These are phyloP conservation scores for Shinisaurus crocodilurus DNA, from an alignment of 2,113 vertebrate species.

Conservation along the genomic window DNA sequence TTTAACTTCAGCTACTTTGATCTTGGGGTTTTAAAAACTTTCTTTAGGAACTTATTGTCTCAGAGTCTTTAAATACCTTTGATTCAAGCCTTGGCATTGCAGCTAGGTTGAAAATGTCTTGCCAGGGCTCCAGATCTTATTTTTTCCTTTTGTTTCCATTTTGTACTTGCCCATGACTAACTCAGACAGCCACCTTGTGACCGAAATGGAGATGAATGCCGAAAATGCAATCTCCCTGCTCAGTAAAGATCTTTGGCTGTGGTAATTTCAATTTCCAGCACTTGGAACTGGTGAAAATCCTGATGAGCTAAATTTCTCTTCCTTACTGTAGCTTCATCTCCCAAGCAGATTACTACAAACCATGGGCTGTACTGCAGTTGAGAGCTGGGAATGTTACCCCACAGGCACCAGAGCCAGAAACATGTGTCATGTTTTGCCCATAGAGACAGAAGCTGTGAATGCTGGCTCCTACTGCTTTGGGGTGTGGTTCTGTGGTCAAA, in stretches of 20 bases:
- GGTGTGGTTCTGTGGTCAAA: constrained; percentile 33
- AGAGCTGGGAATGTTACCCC: constrained; percentile 30
- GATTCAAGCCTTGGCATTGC: constrained; percentile 18
- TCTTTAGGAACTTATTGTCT: constrained; percentile 35
- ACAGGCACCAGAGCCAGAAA: not conserved
- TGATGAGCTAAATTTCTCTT: constrained; percentile 6
- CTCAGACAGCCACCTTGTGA: not conserved
- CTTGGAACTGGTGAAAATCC: not conserved
- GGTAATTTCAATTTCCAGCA: not conserved
- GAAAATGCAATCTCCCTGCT: not conserved
- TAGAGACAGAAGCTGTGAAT: constrained; percentile 15
- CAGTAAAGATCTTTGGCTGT: not conserved
- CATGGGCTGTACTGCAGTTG: constrained; percentile 25
- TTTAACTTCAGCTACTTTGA: not conserved
- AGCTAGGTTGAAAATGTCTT: constrained; percentile 22
- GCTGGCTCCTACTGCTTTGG: constrained; percentile 4
- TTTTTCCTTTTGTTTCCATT: not conserved
- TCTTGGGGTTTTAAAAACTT: constrained; percentile 24
- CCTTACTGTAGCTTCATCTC: not conserved
- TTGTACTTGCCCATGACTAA: constrained; percentile 1
- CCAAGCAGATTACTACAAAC: not conserved
- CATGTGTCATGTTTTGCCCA: not conserved
- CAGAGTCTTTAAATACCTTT: constrained; percentile 19
- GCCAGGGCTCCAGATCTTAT: constrained; percentile 8
- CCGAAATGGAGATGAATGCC: not conserved